Evolutionary conservation across 92 coral and sea anemone species (phyloP).

Genomic region (Parazoanthus swiftii): DNA sequence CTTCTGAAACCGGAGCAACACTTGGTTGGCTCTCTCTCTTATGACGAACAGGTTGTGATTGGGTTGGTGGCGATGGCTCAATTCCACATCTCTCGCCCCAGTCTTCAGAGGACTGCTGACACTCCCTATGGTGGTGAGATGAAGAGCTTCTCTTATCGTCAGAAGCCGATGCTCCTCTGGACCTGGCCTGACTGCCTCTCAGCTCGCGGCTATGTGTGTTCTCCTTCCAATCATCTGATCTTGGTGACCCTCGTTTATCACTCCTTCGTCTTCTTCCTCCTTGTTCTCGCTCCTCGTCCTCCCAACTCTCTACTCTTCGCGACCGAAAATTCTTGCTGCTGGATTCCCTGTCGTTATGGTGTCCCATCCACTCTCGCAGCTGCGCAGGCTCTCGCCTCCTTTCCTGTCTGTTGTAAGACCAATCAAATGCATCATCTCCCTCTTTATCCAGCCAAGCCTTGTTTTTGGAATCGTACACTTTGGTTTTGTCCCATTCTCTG

Average conservation of each 20-base stretch:
- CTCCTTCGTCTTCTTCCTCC: not conserved
- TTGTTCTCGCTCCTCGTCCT: not conserved
- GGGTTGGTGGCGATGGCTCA: not conserved
- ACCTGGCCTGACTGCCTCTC: not conserved
- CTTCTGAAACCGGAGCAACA: not conserved
- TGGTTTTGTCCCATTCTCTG: conserved; percentile 78
- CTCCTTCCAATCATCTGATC: conserved; percentile 20
- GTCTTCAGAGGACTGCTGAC: conserved; percentile 7
- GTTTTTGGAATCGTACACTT: conserved; percentile 37
- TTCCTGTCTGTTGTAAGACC: conserved; percentile 3
- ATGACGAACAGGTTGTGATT: not conserved
- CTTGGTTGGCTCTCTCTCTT: not conserved
- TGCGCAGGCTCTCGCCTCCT: conserved; percentile 13
- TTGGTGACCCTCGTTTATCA: not conserved
- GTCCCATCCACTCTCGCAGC: conserved; percentile 32
- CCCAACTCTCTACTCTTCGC: not conserved
- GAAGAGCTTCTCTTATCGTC: conserved; percentile 1
- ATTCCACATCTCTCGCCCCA: not conserved
- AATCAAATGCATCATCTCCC: not conserved
- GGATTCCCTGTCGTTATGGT: conserved; percentile 1
- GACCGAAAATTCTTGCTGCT: not conserved
- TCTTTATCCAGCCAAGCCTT: conserved; percentile 22
- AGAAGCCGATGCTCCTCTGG: not conserved
- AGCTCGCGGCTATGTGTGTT: not conserved
- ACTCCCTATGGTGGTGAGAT: not conserved